Evolutionary conservation across 1,140 invertebrate species (phyloP).

Genomic region (Drosophila punjabiensis): DNA sequence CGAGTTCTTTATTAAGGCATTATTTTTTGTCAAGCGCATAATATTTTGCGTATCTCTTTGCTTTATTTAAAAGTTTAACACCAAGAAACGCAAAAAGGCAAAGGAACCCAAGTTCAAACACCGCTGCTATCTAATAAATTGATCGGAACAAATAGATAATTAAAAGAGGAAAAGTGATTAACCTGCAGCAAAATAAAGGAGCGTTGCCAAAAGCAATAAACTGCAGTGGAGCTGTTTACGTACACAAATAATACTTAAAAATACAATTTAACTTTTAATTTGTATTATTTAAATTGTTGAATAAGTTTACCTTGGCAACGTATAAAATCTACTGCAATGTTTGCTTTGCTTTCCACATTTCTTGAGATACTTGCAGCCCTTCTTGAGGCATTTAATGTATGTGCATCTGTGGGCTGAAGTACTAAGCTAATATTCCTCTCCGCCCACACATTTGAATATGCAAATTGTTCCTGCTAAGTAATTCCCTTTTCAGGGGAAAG

Average conservation of each 20-base stretch:
- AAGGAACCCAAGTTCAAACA: not conserved
- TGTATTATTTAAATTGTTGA: no score
- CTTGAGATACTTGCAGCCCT: conserved; percentile 1
- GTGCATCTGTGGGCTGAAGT: not conserved
- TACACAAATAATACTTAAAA: not conserved
- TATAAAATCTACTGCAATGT: not conserved
- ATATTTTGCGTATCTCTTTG: not conserved
- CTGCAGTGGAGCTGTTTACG: no score
- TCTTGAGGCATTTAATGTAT: conserved; percentile 6
- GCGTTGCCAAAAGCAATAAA: not conserved
- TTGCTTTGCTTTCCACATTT: not conserved
- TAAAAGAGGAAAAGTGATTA: not conserved
- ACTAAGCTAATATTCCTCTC: conserved; percentile 14
- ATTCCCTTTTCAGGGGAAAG: conserved; percentile 25
- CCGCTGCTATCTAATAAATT: conserved; percentile 12
- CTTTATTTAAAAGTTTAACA: not conserved
- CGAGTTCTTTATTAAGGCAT: not conserved
- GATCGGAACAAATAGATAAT: conserved; percentile 9
- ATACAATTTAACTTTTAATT: not conserved
- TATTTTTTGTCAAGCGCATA: not conserved
- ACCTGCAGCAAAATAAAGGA: not conserved
- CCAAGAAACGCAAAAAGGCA: not conserved
- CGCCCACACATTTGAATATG: conserved; percentile 28
- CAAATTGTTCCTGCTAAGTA: conserved; percentile 28
- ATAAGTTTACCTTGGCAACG: no score